Evolutionary conservation across 2,113 vertebrate species (phyloP).

Genomic region (Brienomyrus brachyistius): DNA sequence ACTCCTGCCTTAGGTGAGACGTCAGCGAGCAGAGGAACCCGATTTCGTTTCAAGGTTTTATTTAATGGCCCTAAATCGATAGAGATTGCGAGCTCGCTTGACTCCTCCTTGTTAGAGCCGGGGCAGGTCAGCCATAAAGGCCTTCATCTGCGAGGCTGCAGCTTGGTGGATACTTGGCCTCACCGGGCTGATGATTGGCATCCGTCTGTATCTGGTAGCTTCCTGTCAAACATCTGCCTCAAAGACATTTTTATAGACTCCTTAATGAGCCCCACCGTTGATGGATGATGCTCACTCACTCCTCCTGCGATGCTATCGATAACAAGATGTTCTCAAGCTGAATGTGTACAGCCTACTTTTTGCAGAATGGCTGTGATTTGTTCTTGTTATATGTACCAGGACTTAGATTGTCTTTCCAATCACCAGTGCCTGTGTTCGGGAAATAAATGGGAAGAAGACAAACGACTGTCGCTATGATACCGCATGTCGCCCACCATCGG

Average conservation of each 20-base stretch:
- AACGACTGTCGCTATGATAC: neutral
- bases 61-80: neutral
- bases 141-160: neutral
- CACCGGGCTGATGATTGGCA: neutral
- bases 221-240: neutral
- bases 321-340: neutral
- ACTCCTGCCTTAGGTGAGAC: neutral
- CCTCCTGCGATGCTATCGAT: neutral
- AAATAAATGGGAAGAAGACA: neutral
- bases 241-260: neutral
- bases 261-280: neutral
- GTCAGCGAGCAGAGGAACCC: neutral
- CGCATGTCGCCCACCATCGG: neutral
- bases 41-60: neutral
- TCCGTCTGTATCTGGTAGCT: neutral
- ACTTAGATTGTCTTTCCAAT: neutral
- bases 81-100: neutral
- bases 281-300: neutral
- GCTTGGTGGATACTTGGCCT: neutral
- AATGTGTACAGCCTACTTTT: neutral
- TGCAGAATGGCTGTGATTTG: neutral
- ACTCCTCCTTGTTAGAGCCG: neutral
- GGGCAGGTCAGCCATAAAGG: neutral
- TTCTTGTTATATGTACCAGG: neutral
- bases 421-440: neutral